These are phyloP conservation scores for Cyclargus thomasi DNA, from an alignment of 1,140 invertebrate genomes.

Conservation along the genomic window DNA sequence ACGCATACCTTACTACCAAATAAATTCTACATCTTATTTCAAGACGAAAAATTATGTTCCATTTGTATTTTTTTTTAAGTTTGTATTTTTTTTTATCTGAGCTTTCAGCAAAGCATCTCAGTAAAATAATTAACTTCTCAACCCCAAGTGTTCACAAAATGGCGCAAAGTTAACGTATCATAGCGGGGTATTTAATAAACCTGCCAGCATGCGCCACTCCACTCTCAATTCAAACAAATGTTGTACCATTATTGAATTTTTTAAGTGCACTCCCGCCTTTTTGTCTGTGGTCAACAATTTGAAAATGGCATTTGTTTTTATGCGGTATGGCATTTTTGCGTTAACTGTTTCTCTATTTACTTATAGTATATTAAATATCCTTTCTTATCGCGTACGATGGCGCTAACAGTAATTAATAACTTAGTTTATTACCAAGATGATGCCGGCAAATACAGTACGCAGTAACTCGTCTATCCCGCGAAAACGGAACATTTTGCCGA, in stretches of 20 bases:
- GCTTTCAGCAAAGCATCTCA: background rate
- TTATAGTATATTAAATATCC: no score
- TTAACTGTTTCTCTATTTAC: background rate
- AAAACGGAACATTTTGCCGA: no score
- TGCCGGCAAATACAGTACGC: no score
- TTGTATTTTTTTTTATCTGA: background rate
- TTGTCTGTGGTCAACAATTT: constrained; percentile 17
- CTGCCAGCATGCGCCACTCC: constrained; percentile 42
- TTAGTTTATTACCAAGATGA: no score
- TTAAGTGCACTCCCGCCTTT: constrained; percentile 25
- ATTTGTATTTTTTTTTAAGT: constrained; percentile 15
- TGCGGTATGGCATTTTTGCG: background rate
- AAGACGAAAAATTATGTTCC: background rate
- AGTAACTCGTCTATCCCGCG: no score
- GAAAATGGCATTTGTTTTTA: constrained; percentile 8
- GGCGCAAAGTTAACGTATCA: constrained; percentile 29
- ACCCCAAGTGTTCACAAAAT: constrained; percentile 17
- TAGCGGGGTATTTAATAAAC: constrained; percentile 45
- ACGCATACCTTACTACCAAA: constrained; percentile 19
- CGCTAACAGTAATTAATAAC: no score
- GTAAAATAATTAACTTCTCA: background rate
- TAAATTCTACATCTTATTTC: constrained; percentile 7
- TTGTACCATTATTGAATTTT: constrained; percentile 35
- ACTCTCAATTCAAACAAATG: constrained; percentile 44
- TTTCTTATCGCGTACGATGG: no score